Conservation (phyloP, 2,888 invertebrate genomes). For the Steinernema hermaphroditum region DNA sequence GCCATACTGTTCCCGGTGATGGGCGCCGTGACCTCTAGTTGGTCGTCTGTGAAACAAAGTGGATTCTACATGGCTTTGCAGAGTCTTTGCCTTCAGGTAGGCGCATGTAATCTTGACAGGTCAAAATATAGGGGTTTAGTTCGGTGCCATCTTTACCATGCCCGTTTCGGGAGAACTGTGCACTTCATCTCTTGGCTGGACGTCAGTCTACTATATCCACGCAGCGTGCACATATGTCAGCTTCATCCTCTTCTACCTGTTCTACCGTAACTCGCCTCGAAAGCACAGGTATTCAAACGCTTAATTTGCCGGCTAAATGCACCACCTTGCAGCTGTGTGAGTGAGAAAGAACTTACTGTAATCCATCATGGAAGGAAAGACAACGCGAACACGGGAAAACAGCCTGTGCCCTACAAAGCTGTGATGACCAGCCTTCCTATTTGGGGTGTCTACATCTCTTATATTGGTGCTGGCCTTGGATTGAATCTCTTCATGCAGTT, state of each 20-base stretch:
- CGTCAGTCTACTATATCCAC: neutral
- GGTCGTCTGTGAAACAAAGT: conserved; percentile 40
- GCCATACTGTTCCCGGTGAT: conserved; percentile 41
- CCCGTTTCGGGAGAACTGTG: conserved; percentile 5
- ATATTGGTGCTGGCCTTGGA: conserved; percentile 23
- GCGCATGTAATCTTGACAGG: neutral
- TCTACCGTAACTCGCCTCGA: neutral
- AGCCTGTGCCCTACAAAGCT: neutral
- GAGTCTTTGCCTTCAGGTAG: neutral
- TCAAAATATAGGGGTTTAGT: conserved; percentile 33
- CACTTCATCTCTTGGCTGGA: neutral
- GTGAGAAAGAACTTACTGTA: neutral
- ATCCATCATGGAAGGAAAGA: conserved; percentile 21
- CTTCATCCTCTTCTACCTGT: conserved; percentile 6
- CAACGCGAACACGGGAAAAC: neutral
- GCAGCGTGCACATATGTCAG: neutral
- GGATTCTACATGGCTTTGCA: conserved; percentile 40
- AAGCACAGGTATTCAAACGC: neutral
- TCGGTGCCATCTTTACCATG: conserved; percentile 3
- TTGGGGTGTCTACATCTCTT: conserved; percentile 24
- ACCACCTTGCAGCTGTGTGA: conserved; percentile 13
- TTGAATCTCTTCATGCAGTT: conserved; percentile 32
- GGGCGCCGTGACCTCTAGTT: conserved; percentile 40
- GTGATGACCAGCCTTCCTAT: conserved; percentile 1
- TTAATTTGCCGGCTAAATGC: too few species aligned